phyloP scores from a whole-genome alignment of 2,888 invertebrate genomes.

The Biston stratarius region DNA sequence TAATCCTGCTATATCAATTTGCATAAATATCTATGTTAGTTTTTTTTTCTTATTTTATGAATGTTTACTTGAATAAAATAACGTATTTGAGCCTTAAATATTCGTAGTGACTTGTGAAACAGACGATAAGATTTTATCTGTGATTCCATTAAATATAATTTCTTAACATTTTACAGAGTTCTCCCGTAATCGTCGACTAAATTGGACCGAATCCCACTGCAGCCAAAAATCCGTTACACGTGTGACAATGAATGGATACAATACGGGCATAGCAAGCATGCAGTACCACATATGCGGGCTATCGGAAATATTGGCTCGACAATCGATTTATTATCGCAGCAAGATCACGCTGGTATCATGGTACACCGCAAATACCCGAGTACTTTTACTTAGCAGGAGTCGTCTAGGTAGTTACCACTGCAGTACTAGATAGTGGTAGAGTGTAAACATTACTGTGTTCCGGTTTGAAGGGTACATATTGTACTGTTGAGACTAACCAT shows the following conservation, averaged over 20 bases:
- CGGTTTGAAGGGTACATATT: no score
- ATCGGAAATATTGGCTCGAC: constrained; percentile 46
- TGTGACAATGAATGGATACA: constrained; percentile 45
- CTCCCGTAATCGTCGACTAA: constrained; percentile 34
- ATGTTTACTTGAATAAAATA: constrained; percentile 32
- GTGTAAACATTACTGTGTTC: no score
- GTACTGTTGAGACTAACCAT: no score
- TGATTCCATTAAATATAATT: constrained; percentile 24
- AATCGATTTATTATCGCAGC: constrained; percentile 56
- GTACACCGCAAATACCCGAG: background rate
- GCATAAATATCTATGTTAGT: constrained; percentile 27
- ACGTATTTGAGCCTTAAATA: constrained; percentile 25
- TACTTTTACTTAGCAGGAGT: background rate
- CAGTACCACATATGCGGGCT: constrained; percentile 56
- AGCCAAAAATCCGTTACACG: constrained; percentile 50
- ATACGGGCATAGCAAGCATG: constrained; percentile 51
- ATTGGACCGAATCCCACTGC: constrained; percentile 53
- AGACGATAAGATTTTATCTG: constrained; percentile 34
- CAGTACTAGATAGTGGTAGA: no score
- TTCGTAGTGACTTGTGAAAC: constrained; percentile 28
- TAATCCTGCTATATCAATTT: constrained; percentile 33
- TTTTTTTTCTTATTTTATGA: constrained; percentile 31
- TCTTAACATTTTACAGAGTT: constrained; percentile 25
- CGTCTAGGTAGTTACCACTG: no score
- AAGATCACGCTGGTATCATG: constrained; percentile 45